Evolutionary conservation across 37 sponge, comb jelly and placozoan genomes (phyloP).

Genomic region (Halichondria panicea): DNA sequence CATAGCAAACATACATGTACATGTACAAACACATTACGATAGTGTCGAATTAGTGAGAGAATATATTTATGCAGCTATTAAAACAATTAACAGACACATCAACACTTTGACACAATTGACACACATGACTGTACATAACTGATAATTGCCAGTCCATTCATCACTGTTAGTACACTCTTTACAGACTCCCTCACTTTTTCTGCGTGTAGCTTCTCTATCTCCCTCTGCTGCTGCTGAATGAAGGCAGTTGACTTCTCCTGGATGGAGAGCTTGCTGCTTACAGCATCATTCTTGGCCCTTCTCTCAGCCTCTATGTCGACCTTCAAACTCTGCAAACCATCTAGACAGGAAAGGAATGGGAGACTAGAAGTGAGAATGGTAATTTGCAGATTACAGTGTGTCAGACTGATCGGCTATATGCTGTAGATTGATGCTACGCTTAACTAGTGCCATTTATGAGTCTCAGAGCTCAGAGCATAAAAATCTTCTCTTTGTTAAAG

Average conservation of each 20-base stretch:
- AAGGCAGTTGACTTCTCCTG: constrained; percentile 38
- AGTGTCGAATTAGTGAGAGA: too few relatives aligned
- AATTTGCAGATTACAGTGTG: too few relatives aligned
- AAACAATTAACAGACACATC: background rate
- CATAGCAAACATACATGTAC: too few relatives aligned
- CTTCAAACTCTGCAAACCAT: background rate
- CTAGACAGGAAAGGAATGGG: background rate
- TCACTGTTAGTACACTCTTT: background rate
- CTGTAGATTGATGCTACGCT: background rate
- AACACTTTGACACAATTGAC: background rate
- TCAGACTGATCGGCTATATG: background rate
- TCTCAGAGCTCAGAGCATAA: too few relatives aligned
- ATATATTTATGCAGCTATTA: too few relatives aligned
- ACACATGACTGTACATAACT: too few relatives aligned
- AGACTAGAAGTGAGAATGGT: too few relatives aligned
- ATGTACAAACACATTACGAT: too few relatives aligned
- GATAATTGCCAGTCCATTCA: background rate
- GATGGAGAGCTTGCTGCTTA: constrained; percentile 6
- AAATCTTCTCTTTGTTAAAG: too few relatives aligned
- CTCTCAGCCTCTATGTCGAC: constrained; percentile 12
- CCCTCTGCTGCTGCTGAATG: constrained; percentile 30
- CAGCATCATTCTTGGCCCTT: constrained; percentile 30
- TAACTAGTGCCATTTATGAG: too few relatives aligned
- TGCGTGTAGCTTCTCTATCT: constrained; percentile 33
- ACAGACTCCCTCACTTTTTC: constrained; percentile 4